Evolutionary conservation across 2,888 invertebrate genomes (phyloP).

Genomic region (Phlogophora meticulosa): DNA sequence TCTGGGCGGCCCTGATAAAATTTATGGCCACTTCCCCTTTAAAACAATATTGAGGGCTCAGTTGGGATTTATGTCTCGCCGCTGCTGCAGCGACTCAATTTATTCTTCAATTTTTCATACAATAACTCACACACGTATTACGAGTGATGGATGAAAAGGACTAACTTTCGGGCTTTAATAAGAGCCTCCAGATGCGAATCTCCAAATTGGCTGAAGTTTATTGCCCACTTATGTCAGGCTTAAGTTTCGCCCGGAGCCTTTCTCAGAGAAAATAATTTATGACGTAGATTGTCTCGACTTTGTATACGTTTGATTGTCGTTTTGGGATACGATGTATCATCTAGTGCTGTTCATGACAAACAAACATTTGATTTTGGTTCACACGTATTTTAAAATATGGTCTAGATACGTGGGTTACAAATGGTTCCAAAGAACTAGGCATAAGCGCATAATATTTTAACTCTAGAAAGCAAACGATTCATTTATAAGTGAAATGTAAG

Average conservation of each 20-base stretch:
- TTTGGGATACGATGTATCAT: conserved; percentile 72
- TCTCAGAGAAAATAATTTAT: conserved; percentile 90
- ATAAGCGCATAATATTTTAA: not conserved
- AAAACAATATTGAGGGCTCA: conserved; percentile 92
- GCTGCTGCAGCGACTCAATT: conserved; percentile 91
- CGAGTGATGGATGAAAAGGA: conserved; percentile 91
- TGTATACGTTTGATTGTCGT: conserved; percentile 86
- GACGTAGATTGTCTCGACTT: conserved; percentile 88
- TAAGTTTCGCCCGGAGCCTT: conserved; percentile 90
- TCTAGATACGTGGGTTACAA: too few relatives aligned
- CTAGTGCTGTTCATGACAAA: conserved; percentile 50
- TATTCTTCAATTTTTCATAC: conserved; percentile 92
- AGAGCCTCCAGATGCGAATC: conserved; percentile 91
- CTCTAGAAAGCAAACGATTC: not conserved
- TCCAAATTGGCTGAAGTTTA: conserved; percentile 91
- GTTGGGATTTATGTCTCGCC: conserved; percentile 91
- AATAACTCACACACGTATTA: conserved; percentile 92
- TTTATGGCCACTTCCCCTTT: conserved; percentile 92
- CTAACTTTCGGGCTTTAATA: conserved; percentile 92
- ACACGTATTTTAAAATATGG: not conserved
- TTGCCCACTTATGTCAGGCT: conserved; percentile 91
- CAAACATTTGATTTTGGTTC: not conserved
- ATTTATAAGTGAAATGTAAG: not conserved
- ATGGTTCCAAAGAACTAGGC: not conserved
- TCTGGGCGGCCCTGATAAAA: conserved; percentile 90